Conservation (phyloP, 1,140 invertebrate species). For the Brachionus plicatilis region DNA sequence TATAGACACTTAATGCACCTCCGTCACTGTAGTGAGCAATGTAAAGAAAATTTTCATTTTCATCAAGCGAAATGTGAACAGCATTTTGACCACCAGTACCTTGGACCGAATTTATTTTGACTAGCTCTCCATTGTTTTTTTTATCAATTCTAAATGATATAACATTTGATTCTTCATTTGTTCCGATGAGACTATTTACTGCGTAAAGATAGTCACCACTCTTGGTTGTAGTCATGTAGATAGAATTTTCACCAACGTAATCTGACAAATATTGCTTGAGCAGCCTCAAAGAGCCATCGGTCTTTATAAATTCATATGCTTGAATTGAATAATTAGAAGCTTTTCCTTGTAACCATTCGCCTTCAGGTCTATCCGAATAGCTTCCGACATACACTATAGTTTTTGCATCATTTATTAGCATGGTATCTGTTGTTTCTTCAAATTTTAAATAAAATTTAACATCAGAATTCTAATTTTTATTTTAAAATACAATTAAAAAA, state of each 20-base stretch:
- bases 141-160: constrained; percentile 29
- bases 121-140: constrained; percentile 11
- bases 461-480: not conserved
- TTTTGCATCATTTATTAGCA: not conserved
- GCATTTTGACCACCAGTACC: constrained; percentile 18
- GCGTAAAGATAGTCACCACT: constrained; percentile 5
- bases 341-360: not conserved
- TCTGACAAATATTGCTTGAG: not conserved
- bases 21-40: not conserved
- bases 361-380: not conserved
- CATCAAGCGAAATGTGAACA: constrained; percentile 17
- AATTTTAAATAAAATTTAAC: not conserved
- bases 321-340: constrained; percentile 10
- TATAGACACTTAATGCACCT: constrained; percentile 25
- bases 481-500: too few relatives aligned
- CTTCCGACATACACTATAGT: constrained; percentile 11
- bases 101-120: constrained; percentile 9
- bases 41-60: not conserved
- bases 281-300: not conserved
- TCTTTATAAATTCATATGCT: not conserved
- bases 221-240: constrained; percentile 10
- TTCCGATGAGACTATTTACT: not conserved
- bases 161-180: constrained; percentile 15
- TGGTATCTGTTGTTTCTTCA: not conserved
- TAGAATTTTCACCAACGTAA: constrained; percentile 16